These are phyloP conservation scores for Sinocyclocheilus anophthalmus DNA, from an alignment of 2,113 vertebrate species.

Conservation along the genomic window DNA sequence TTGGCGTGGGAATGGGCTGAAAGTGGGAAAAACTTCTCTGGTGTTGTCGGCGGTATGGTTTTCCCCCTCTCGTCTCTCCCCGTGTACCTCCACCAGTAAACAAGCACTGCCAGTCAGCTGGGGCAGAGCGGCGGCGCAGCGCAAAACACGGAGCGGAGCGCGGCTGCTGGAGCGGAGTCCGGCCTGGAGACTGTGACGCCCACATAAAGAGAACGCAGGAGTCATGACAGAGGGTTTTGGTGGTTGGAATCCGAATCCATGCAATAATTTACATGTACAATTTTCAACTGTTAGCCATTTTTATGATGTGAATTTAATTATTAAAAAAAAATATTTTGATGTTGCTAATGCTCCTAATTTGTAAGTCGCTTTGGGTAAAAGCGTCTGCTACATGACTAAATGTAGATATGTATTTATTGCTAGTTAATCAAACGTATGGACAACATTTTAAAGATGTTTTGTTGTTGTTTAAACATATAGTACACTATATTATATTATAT, in stretches of 20 bases:
- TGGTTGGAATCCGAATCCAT: neutral
- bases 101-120: conserved; percentile 90
- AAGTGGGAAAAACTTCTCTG: conserved; percentile 70
- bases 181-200: conserved; percentile 56
- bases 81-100: conserved; percentile 83
- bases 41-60: conserved; percentile 66
- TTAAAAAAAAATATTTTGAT: no score
- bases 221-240: neutral
- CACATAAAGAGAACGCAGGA: neutral
- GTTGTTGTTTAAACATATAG: no score
- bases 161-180: conserved; percentile 55
- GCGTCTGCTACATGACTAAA: no score
- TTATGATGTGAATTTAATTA: neutral
- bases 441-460: no score
- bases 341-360: no score
- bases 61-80: conserved; percentile 74
- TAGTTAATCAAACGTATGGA: no score
- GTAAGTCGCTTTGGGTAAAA: no score
- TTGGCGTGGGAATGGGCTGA: conserved; percentile 65
- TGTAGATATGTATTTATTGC: no score
- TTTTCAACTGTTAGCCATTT: neutral
- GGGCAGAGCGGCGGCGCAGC: conserved; percentile 65
- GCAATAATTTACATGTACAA: neutral
- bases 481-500: neutral
- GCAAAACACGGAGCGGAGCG: conserved; percentile 77